Percentiles rank a stretch among this genome's conserved stretches.
phyloP scores from a whole-genome alignment of 30 jellyfish, hydroid and myxozoan species.

The Hydractinia echinata region DNA sequence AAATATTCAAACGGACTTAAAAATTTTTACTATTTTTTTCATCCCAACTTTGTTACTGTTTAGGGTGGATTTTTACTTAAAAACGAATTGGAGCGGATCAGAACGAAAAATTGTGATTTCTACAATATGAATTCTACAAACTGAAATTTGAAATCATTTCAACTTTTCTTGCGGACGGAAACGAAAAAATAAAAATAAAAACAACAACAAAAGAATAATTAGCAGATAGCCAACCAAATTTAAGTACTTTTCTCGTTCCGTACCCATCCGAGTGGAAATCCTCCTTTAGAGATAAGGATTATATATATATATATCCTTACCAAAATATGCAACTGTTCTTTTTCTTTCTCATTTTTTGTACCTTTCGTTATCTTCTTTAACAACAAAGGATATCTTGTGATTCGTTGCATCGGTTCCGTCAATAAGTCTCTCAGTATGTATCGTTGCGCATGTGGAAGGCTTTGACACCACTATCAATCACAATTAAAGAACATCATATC shows the following conservation, averaged over 20 bases:
- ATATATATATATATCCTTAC: neutral
- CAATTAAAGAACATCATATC: neutral
- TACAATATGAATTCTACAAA: too few species aligned
- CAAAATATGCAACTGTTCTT: constrained; percentile 11
- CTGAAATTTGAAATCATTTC: too few species aligned
- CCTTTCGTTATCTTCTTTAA: constrained; percentile 58
- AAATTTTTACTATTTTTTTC: too few species aligned
- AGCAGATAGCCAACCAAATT: neutral
- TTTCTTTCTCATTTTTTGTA: constrained; percentile 56
- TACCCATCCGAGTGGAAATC: too few species aligned
- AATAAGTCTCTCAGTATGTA: constrained; percentile 72
- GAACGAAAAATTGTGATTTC: too few species aligned
- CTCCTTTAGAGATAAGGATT: too few species aligned
- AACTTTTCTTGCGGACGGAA: neutral
- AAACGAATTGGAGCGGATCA: too few species aligned
- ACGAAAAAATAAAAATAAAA: neutral
- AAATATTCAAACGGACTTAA: too few species aligned
- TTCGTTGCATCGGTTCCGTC: constrained; percentile 93
- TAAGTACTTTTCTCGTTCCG: too few species aligned
- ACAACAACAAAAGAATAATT: neutral
- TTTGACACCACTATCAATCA: constrained; percentile 82
- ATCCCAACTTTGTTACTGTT: too few species aligned
- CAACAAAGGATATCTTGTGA: constrained; percentile 74
- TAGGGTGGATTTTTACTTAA: too few species aligned
- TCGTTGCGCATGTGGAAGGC: constrained; percentile 63